phyloP scores from a whole-genome alignment of 2,797 vertebrate genomes.

The Alectoris magna region DNA sequence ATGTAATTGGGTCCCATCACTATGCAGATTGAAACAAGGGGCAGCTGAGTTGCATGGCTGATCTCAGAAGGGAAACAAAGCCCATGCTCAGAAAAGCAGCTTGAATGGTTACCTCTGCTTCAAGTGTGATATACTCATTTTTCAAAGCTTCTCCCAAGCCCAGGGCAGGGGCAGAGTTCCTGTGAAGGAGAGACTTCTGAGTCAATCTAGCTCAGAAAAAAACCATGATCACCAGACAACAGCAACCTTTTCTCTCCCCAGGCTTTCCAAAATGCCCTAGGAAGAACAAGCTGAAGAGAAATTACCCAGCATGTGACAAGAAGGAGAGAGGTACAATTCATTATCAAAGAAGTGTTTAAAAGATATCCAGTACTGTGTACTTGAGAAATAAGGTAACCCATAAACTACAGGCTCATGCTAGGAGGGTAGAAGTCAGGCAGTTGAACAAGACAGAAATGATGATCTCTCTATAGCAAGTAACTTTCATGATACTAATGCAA shows the following conservation, averaged over 20 bases:
- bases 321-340: not conserved
- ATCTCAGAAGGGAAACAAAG: not conserved
- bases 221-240: not conserved
- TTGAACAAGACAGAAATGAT: not conserved
- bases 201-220: not conserved
- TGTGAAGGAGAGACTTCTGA: not conserved
- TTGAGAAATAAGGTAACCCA: not conserved
- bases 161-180: not conserved
- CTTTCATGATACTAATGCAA: not conserved
- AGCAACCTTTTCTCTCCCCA: not conserved
- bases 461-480: not conserved
- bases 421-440: not conserved
- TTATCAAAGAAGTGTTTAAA: not conserved
- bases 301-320: not conserved
- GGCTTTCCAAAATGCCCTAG: not conserved
- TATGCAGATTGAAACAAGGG: not conserved
- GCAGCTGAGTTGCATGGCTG: not conserved
- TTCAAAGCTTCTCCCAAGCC: not conserved
- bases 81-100: not conserved
- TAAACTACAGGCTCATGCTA: not conserved
- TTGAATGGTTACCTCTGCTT: not conserved
- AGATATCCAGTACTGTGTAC: not conserved
- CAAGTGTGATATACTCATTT: not conserved
- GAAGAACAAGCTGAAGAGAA: not conserved
- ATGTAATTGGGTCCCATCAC: not conserved